A percentile compares a stretch with the other conserved stretches of the same genome.
These are phyloP conservation scores for Helicoverpa zea DNA, from an alignment of 1,140 invertebrate species.

Conservation along the genomic window DNA sequence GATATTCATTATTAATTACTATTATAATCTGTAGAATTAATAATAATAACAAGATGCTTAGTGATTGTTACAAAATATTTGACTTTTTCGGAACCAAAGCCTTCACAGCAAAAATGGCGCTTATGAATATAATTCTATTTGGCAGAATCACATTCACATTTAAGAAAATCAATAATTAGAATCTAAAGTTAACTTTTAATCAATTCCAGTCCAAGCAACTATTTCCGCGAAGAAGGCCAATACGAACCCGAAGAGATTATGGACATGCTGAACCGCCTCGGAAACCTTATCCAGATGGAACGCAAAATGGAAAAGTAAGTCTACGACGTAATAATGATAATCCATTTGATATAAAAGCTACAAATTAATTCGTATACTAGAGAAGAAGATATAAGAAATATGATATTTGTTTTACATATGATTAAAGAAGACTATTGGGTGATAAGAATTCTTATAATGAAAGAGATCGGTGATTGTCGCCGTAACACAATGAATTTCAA, in stretches of 20 bases:
- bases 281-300: constrained; percentile 78
- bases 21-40: no score
- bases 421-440: no score
- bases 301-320: constrained; percentile 81
- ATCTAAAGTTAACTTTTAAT: constrained; percentile 16
- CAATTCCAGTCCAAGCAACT: constrained; percentile 71
- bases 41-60: no score
- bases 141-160: no score
- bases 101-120: neutral
- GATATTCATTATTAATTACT: no score
- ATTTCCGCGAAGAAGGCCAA: constrained; percentile 72
- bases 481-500: no score
- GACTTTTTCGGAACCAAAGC: neutral
- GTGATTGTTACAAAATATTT: neutral
- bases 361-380: neutral
- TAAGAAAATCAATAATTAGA: neutral
- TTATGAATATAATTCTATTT: no score
- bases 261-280: constrained; percentile 80
- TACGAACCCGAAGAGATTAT: constrained; percentile 81
- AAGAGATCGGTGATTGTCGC: no score
- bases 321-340: neutral
- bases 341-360: neutral
- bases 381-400: no score
- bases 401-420: no score
- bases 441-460: no score